These are phyloP conservation scores for Rhynchotus rufescens DNA, from an alignment of 2,797 vertebrate genomes.

Conservation along the genomic window DNA sequence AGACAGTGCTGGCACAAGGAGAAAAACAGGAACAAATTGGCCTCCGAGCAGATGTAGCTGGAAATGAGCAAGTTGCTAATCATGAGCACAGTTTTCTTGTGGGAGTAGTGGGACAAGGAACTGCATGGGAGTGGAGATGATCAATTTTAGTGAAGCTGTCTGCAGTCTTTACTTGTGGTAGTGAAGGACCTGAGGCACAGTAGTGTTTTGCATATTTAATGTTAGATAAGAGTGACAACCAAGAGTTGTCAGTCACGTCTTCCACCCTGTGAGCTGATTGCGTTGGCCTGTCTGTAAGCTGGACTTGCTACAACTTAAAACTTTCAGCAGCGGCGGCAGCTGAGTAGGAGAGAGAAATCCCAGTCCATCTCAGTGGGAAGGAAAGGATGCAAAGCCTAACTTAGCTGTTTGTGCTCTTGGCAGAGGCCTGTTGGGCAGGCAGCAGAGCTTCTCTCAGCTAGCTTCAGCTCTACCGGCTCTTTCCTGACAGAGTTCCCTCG, in stretches of 20 bases:
- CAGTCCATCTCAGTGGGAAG: neutral
- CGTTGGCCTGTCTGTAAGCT: neutral
- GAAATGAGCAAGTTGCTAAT: constrained; percentile 24
- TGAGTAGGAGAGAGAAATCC: neutral
- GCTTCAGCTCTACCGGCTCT: neutral
- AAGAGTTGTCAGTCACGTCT: neutral
- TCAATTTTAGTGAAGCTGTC: neutral
- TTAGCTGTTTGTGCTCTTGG: neutral
- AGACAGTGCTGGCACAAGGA: neutral
- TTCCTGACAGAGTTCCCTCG: neutral
- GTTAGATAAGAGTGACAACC: neutral
- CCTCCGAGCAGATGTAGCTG: neutral
- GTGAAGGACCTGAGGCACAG: neutral
- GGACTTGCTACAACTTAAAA: neutral
- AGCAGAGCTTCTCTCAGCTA: neutral
- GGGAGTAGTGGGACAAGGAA: neutral
- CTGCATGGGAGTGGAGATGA: neutral
- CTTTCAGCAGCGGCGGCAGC: neutral
- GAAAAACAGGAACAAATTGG: neutral
- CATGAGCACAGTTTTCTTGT: neutral
- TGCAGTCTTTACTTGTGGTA: neutral
- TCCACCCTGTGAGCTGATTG: neutral
- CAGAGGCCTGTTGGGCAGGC: neutral
- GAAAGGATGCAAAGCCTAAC: neutral
- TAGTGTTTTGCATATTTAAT: neutral